A percentile compares a stretch with the other conserved stretches of the same genome.
Evolutionary conservation across 1,140 invertebrate species (phyloP).

Genomic region (Microplitis mediator): DNA sequence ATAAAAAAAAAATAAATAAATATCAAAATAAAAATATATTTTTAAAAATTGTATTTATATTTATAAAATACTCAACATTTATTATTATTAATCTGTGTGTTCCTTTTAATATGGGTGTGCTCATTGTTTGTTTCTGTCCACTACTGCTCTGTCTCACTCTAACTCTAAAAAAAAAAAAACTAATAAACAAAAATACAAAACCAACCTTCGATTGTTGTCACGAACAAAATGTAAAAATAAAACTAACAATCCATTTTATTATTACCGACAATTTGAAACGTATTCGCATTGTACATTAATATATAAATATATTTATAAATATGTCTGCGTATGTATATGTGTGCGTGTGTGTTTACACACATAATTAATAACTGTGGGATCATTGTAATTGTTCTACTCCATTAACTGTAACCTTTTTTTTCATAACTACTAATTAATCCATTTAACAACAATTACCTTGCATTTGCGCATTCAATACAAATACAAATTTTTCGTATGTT

Average conservation of each 20-base stretch:
- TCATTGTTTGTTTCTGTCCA: conserved; percentile 60
- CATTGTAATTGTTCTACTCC: no score
- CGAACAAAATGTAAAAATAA: no score
- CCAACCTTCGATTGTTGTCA: conserved; percentile 18
- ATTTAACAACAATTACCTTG: no score
- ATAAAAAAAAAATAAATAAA: neutral
- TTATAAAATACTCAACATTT: conserved; percentile 4
- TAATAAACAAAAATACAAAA: conserved; percentile 40
- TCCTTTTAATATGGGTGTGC: conserved; percentile 57
- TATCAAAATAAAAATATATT: neutral
- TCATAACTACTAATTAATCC: no score
- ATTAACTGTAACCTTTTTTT: no score
- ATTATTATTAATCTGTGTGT: conserved; percentile 33
- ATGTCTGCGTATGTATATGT: neutral
- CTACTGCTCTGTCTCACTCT: conserved; percentile 55
- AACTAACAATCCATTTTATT: no score
- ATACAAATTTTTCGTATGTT: no score
- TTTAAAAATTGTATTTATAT: conserved; percentile 24
- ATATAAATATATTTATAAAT: neutral
- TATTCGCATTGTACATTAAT: neutral
- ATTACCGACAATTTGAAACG: no score
- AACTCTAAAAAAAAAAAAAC: conserved; percentile 35
- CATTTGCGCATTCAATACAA: no score
- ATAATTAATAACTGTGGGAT: no score
- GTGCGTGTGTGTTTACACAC: neutral